A percentile compares a stretch with the other conserved stretches of the same genome.
These are phyloP conservation scores for Sylvicapra grimmia DNA, from an alignment of 2,113 vertebrate genomes.

Conservation along the genomic window DNA sequence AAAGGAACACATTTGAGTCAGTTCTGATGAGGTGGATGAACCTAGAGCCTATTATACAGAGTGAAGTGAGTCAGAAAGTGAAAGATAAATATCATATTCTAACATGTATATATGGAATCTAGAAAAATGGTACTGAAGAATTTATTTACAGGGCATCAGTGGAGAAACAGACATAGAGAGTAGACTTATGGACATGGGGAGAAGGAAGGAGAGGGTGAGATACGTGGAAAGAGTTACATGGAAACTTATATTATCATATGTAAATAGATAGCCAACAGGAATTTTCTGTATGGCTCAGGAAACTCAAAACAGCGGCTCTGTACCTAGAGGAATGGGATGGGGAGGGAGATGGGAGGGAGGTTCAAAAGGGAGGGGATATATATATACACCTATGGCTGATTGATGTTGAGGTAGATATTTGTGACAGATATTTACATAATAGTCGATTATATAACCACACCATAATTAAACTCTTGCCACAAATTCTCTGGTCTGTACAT, in stretches of 20 bases:
- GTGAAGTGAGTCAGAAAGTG: background rate
- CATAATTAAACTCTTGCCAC: background rate
- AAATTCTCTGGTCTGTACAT: background rate
- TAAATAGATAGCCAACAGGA: background rate
- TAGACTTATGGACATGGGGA: background rate
- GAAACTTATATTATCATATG: background rate
- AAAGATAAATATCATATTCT: background rate
- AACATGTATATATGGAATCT: background rate
- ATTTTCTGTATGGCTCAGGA: background rate
- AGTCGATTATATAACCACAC: background rate
- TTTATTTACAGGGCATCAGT: background rate
- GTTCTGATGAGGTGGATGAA: background rate
- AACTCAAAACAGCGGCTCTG: background rate
- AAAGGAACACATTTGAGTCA: background rate
- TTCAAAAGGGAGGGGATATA: background rate
- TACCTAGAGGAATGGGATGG: background rate
- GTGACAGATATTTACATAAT: background rate
- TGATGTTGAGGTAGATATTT: background rate
- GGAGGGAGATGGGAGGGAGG: background rate
- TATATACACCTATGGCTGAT: background rate
- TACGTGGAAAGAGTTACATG: background rate
- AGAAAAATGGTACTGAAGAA: background rate
- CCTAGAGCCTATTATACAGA: background rate
- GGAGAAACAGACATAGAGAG: background rate
- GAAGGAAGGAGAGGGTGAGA: background rate